Conservation (phyloP, 92 coral and sea anemone species). For the Epizoanthus stellaris region DNA sequence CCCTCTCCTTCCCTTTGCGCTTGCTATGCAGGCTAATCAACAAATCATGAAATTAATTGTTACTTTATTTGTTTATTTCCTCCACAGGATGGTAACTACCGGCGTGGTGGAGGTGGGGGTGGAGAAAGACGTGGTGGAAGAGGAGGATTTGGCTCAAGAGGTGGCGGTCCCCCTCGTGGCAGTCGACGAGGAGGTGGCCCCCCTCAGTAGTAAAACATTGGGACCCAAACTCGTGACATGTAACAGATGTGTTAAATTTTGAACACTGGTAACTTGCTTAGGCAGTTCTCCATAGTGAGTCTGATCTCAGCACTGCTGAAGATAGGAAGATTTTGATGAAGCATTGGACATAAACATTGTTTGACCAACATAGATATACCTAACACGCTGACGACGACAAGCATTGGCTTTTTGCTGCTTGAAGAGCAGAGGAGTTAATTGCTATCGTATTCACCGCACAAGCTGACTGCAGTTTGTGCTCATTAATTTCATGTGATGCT, state of each 20-base stretch:
- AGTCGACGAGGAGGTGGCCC: conserved; percentile 76
- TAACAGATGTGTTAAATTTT: conserved; percentile 21
- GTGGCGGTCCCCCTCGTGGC: conserved; percentile 79
- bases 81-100: conserved; percentile 63
- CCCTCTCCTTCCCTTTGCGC: no score
- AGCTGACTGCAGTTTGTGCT: neutral
- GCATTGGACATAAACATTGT: conserved; percentile 86
- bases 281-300: conserved; percentile 29
- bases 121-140: conserved; percentile 86
- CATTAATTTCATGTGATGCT: conserved; percentile 5
- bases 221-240: conserved; percentile 1
- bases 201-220: conserved; percentile 61
- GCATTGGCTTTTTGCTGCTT: neutral
- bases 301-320: conserved; percentile 52
- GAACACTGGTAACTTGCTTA: conserved; percentile 42
- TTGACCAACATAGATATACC: conserved; percentile 41
- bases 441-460: neutral
- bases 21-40: no score
- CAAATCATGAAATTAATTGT: neutral
- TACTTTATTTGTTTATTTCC: neutral
- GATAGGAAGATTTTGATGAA: conserved; percentile 99
- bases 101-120: conserved; percentile 74
- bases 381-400: conserved; percentile 11
- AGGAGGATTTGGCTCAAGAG: conserved; percentile 85
- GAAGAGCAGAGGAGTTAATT: neutral